phyloP scores from a whole-genome alignment of 2,113 vertebrate genomes.

The Alexandromys fortis region DNA sequence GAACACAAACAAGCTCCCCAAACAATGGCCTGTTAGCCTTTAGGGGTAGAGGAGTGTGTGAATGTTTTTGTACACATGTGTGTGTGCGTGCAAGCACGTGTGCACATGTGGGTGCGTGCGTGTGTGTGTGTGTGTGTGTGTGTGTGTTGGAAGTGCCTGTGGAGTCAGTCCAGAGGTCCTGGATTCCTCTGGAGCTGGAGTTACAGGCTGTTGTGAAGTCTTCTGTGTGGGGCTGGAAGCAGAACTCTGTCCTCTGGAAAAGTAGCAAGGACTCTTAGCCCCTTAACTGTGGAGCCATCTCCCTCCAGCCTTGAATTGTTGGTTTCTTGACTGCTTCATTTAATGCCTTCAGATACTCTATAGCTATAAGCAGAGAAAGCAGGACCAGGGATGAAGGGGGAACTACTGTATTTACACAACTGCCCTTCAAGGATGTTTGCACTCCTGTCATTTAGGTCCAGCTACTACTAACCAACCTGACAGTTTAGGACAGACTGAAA shows the following conservation, averaged over 20 bases:
- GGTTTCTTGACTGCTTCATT: neutral
- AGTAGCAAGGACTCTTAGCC: neutral
- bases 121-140: neutral
- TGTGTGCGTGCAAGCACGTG: neutral
- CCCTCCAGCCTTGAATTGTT: neutral
- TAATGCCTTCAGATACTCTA: neutral
- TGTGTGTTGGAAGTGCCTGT: neutral
- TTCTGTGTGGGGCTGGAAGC: neutral
- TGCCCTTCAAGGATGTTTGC: neutral
- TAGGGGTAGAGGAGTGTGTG: neutral
- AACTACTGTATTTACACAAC: neutral
- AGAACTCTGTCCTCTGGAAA: no score
- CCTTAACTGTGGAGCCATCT: neutral
- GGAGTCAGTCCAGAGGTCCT: neutral
- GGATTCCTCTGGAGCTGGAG: no score
- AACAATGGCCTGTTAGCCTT: neutral
- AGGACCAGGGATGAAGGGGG: neutral
- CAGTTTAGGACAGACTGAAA: conserved; percentile 32
- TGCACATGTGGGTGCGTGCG: no score
- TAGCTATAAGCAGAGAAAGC: neutral
- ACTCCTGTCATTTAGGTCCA: conserved; percentile 13
- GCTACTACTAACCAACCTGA: neutral
- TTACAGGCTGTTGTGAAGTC: neutral
- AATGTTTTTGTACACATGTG: no score
- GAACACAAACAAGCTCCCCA: neutral